Percentiles rank a stretch among this genome's conserved stretches.
These are phyloP conservation scores for Epinotia demarniana DNA, from an alignment of 2,888 invertebrate species.

Conservation along the genomic window DNA sequence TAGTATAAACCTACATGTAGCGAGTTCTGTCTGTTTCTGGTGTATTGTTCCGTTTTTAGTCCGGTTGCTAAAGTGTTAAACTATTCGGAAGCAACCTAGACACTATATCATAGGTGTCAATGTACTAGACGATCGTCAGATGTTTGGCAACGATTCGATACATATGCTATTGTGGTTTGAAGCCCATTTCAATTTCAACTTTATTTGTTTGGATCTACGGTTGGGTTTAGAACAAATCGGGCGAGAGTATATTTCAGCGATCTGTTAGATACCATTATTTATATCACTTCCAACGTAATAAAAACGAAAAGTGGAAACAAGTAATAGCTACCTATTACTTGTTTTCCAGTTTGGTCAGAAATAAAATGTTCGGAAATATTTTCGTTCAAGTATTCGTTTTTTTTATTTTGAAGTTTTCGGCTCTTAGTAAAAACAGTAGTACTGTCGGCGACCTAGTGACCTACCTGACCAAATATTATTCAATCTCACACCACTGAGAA, in stretches of 20 bases:
- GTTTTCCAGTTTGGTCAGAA: no score
- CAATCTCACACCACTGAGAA: no score
- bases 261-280: neutral
- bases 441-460: no score
- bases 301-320: neutral
- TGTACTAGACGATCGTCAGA: constrained; percentile 19
- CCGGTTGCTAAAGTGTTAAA: no score
- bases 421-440: neutral
- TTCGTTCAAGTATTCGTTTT: neutral
- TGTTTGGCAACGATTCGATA: constrained; percentile 21
- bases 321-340: no score
- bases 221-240: neutral
- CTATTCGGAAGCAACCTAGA: constrained; percentile 2
- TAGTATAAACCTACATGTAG: no score
- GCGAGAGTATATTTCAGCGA: neutral
- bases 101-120: constrained; percentile 8
- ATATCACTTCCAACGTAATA: neutral
- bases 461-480: no score
- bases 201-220: neutral
- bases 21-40: no score
- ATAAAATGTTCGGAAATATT: neutral
- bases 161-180: neutral
- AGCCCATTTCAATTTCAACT: neutral
- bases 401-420: neutral
- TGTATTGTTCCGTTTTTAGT: no score